Base-by-base conservation (phyloP, 2,113 vertebrate species). In the Verasper variegatus region DNA sequence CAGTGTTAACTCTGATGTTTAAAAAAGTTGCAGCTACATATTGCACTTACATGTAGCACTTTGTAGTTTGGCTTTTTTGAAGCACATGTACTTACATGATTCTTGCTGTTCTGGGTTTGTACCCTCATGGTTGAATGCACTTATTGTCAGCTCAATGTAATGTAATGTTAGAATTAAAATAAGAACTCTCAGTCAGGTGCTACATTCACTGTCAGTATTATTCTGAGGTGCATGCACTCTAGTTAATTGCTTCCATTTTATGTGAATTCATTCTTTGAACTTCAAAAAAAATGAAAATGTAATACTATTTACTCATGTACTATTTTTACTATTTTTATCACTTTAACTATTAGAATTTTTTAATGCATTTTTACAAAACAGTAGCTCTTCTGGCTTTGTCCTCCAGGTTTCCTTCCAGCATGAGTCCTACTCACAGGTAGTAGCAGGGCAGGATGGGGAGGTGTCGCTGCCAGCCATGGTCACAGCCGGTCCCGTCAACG, bases 331-430 rank as follows among this genome's bases (percentile, higher is more conserved):
- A 45, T 45, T 45, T 70, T 47, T 35, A 26, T 5, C 15, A 23
- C 52, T 17, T 21, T 6, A 54, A 2, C 2, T 2, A 21, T 21
- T 54, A 21, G 7, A 21, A 10, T 8, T 54, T 21, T 54, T 20
- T 54, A 10, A 47, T 18, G 49, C 13, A 45, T 14, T 54, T 21
- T 51, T 37, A 51, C 49, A 18, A 20, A 18, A 51, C 15, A 17
- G 5, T 49, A 5, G 7, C 51, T n/a, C 51, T 24, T 21, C 40
- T 6, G n/a, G 11, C 12, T 23, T 21, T 63, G 61, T 37, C 61
- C 14, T 68, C 47, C 85, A 98, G 97, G 96, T 98, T 59, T 97
- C 96, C 77, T 97, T 98, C 89, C 97, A 98, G 89, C 97, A 98
- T 0, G 97, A 98, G 88, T 94, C 94, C 0, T 97, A 97, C 75